Conservation (phyloP, 2,797 vertebrate genomes). For the Neosilurus hyrtlii region DNA sequence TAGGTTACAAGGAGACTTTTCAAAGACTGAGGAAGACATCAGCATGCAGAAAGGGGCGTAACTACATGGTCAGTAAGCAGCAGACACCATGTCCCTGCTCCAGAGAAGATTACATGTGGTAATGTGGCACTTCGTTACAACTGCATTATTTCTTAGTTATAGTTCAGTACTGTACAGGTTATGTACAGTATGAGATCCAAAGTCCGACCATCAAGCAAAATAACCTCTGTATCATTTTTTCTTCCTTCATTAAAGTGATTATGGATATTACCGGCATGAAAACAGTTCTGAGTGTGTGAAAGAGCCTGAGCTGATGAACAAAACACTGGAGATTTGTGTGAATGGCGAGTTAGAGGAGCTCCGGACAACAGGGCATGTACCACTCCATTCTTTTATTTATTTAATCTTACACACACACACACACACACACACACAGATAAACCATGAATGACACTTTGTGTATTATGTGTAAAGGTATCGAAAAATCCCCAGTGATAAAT, state of each 20-base stretch:
- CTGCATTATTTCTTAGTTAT: background rate
- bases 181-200: no score
- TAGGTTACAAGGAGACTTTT: slow-evolving; percentile 76
- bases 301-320: slow-evolving; percentile 60
- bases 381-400: background rate
- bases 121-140: slow-evolving; percentile 22
- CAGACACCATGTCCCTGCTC: slow-evolving; percentile 72
- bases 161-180: no score
- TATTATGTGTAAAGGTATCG: slow-evolving; percentile 68
- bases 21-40: slow-evolving; percentile 73
- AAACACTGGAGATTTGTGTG: slow-evolving; percentile 68
- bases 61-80: slow-evolving; percentile 68
- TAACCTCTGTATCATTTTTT: background rate
- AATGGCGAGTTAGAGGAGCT: slow-evolving; percentile 72
- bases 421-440: background rate
- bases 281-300: slow-evolving; percentile 75
- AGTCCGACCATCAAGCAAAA: background rate
- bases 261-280: slow-evolving; percentile 70
- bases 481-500: slow-evolving; percentile 74
- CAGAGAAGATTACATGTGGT: slow-evolving; percentile 77
- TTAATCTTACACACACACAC: background rate
- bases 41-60: slow-evolving; percentile 74
- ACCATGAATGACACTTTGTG: background rate
- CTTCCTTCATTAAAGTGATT: slow-evolving; percentile 68
- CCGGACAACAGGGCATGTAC: slow-evolving; percentile 68